These are phyloP conservation scores for Halictus ligatus DNA, from an alignment of 2,888 invertebrate species.

Conservation along the genomic window DNA sequence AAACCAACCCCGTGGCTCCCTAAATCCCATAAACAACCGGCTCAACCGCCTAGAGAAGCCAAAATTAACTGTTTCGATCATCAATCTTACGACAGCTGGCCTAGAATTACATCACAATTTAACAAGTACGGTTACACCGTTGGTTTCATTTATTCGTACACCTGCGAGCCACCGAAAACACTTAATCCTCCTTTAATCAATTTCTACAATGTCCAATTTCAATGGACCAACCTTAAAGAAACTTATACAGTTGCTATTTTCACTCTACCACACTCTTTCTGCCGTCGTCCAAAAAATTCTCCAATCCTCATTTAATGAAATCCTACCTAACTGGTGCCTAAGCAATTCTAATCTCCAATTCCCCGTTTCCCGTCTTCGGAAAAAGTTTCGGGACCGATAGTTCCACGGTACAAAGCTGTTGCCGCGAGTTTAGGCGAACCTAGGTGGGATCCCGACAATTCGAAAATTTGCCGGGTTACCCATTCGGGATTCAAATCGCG, in stretches of 20 bases:
- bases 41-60: constrained; percentile 14
- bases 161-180: neutral
- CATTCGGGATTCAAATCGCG: constrained; percentile 13
- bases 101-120: constrained; percentile 18
- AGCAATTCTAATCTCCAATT: neutral
- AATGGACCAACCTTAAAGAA: neutral
- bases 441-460: neutral
- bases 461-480: constrained; percentile 6
- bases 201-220: neutral
- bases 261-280: neutral
- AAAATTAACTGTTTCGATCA: constrained; percentile 23
- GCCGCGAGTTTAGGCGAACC: neutral
- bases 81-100: constrained; percentile 3
- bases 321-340: neutral
- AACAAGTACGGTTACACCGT: neutral
- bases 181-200: neutral
- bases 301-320: neutral
- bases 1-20: constrained; percentile 9
- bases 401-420: neutral
- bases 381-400: neutral
- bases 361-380: neutral
- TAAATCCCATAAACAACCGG: constrained; percentile 27
- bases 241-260: no score
- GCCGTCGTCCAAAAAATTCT: no score
- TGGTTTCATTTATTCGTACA: neutral